phyloP scores from a whole-genome alignment of 1,140 invertebrate species.

The Pseudomyrmex gracilis region DNA sequence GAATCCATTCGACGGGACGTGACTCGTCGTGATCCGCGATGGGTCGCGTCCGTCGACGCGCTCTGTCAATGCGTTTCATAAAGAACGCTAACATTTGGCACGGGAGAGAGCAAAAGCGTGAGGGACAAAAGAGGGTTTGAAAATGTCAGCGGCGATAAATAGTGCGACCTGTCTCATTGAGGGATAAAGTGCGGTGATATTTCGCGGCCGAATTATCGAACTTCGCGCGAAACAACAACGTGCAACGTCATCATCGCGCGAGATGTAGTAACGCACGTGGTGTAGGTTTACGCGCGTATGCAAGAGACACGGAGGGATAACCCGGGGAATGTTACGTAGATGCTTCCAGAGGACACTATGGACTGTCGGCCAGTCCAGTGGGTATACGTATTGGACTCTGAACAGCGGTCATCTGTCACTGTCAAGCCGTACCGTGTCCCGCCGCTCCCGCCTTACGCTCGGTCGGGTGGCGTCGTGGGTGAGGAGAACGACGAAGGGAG shows the following conservation, averaged over 20 bases:
- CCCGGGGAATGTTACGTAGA: slow-evolving; percentile 70
- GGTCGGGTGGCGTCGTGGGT: slow-evolving; percentile 63
- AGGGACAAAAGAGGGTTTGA: slow-evolving; percentile 11
- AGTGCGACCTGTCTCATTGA: slow-evolving; percentile 67
- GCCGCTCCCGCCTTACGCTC: slow-evolving; percentile 58
- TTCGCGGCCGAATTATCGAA: slow-evolving; percentile 74
- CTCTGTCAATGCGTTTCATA: slow-evolving; percentile 39
- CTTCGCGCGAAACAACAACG: slow-evolving; percentile 36
- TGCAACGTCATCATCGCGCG: not conserved
- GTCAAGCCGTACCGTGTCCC: slow-evolving; percentile 68
- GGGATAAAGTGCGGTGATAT: slow-evolving; percentile 76
- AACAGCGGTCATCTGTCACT: slow-evolving; percentile 81
- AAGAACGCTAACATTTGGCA: slow-evolving; percentile 65
- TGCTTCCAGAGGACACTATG: slow-evolving; percentile 71
- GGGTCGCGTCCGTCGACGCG: slow-evolving; percentile 23
- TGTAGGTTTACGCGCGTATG: slow-evolving; percentile 10
- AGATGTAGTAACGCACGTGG: slow-evolving; percentile 32
- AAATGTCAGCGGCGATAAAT: slow-evolving; percentile 75
- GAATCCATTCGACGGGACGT: slow-evolving; percentile 52
- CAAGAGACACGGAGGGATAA: slow-evolving; percentile 11
- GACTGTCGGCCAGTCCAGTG: slow-evolving; percentile 71
- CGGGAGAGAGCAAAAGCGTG: not conserved
- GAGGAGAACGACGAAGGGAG: slow-evolving; percentile 71
- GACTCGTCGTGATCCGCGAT: slow-evolving; percentile 59
- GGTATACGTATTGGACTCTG: slow-evolving; percentile 77